These are phyloP conservation scores for Steinernema scapterisci DNA, from an alignment of 2,888 invertebrate species.

Conservation along the genomic window DNA sequence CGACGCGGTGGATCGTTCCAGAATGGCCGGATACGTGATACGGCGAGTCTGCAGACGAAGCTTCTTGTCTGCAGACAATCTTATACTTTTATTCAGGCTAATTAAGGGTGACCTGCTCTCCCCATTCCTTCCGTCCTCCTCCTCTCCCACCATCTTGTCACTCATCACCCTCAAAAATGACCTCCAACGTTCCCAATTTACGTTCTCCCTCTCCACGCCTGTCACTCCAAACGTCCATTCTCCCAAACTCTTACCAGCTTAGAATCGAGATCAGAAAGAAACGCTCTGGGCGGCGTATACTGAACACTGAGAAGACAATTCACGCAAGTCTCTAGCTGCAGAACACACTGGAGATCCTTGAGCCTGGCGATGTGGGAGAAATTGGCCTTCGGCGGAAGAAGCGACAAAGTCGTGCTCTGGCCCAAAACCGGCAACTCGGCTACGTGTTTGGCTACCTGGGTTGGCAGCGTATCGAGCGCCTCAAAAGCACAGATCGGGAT, in stretches of 20 bases:
- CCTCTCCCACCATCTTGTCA: not conserved
- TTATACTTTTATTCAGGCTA: too few species aligned
- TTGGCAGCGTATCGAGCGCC: not conserved
- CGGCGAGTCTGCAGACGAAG: too few species aligned
- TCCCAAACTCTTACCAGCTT: slow-evolving; percentile 40
- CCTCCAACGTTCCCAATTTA: not conserved
- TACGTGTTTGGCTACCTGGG: not conserved
- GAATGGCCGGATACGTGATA: too few species aligned
- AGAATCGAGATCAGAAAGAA: slow-evolving; percentile 40
- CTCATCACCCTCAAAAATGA: not conserved
- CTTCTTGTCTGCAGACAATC: too few species aligned
- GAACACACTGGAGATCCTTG: slow-evolving; percentile 40
- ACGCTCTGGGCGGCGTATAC: slow-evolving; percentile 36
- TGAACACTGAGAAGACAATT: slow-evolving; percentile 41
- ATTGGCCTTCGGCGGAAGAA: not conserved
- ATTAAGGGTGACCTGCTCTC: too few species aligned
- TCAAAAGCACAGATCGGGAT: slow-evolving; percentile 20
- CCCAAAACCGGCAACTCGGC: not conserved
- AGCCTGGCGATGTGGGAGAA: not conserved
- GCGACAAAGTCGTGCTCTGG: not conserved
- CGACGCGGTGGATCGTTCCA: too few species aligned
- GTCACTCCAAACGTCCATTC: not conserved
- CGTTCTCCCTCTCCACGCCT: not conserved
- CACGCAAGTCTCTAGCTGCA: slow-evolving; percentile 44
- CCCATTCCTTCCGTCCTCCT: not conserved